Base-by-base conservation (phyloP, 2,797 vertebrate genomes). In the Philypnodon macrostomus region DNA sequence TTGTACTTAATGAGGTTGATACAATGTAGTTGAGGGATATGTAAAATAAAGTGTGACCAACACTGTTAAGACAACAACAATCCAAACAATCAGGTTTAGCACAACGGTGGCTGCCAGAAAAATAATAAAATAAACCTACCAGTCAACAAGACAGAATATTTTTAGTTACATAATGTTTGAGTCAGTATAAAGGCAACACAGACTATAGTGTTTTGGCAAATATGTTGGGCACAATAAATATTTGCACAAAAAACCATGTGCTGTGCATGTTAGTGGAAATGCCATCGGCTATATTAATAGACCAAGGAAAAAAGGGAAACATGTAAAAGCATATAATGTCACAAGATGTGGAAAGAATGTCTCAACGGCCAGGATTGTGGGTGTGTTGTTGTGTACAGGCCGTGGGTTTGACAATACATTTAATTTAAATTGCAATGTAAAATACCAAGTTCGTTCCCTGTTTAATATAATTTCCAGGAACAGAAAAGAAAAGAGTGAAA, bases 301-400 rank as follows among this genome's bases (percentile, higher is more conserved):
- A n/a, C 26, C 11, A 9, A 17, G 7, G 23, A 7, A 44, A 44
- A n/a, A 44, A 18, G 27, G 16, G 27, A 30, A 44, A 44, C 27
- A 44, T 44, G 41, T 16, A 2, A 30, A 44, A 18, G 18, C 15
- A 30, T 18, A 7, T 7, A 4, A 11, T 1, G 41, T 44, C 41
- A 44, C 41, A 31, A 30, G 41, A 13, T 31, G 12, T n/a, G 15
- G 41, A 44, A 44, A 31, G 18, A 18, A 2, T 17, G 5, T 31
- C 29, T 42, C 15, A 12, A 7, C 26, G 31, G 8, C 16, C 24
- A 27, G 15, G 10, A 31, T 7, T 31, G 30, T n/a, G 26, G 41
- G 26, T 44, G 41, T 44, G 41, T 30, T 44, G 24, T 30, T 18
- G 12, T 18, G 41, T 27, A 44, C 41, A 3, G 10, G 15, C n/a